Evolutionary conservation across 2,888 invertebrate species (phyloP).

Genomic region (Andrena chrysosceles): DNA sequence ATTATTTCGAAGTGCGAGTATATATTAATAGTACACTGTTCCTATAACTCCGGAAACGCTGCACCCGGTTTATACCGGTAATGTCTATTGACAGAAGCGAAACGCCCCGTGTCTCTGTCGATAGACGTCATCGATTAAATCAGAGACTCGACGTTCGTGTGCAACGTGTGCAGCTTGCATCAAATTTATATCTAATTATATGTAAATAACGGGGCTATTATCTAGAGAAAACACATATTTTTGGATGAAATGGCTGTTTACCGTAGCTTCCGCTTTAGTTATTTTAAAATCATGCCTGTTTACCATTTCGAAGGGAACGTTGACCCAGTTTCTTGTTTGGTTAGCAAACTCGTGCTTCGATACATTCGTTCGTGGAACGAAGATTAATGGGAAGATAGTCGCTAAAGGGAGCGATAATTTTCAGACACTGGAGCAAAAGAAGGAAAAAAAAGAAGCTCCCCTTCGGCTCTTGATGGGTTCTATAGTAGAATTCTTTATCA

Average conservation of each 20-base stretch:
- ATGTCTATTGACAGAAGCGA: constrained; percentile 9
- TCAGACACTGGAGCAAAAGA: neutral
- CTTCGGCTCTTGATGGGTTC: neutral
- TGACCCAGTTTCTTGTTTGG: constrained; percentile 8
- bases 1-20: too few species aligned
- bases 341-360: neutral
- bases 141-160: neutral
- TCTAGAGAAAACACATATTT: neutral
- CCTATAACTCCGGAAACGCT: neutral
- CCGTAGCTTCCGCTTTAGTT: neutral
- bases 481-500: neutral
- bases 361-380: neutral
- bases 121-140: neutral
- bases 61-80: neutral
- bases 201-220: neutral
- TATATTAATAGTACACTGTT: neutral
- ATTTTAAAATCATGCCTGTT: neutral
- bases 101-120: neutral
- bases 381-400: constrained; percentile 1
- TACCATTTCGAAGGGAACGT: neutral
- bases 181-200: neutral
- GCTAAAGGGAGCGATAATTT: constrained; percentile 5
- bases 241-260: neutral
- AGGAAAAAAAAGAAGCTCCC: neutral
- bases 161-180: neutral